A percentile compares a stretch with the other conserved stretches of the same genome.
Conservation (phyloP, 2,888 invertebrate genomes). For the Timema cristinae region DNA sequence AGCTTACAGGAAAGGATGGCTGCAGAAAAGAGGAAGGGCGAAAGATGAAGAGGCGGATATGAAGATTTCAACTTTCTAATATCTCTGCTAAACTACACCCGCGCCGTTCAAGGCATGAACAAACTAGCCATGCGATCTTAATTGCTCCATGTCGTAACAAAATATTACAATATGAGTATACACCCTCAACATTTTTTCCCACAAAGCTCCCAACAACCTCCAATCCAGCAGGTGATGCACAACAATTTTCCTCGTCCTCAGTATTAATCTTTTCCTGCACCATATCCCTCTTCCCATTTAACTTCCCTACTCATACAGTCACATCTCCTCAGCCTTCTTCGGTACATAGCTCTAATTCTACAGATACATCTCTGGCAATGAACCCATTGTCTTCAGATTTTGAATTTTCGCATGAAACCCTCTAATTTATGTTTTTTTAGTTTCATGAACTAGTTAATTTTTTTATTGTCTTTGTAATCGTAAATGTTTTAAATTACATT, state of each 20-base stretch:
- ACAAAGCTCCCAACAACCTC: neutral
- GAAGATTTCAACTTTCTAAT: neutral
- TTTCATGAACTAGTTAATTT: slow-evolving; percentile 2
- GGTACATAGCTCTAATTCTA: too few relatives aligned
- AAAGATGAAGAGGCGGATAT: slow-evolving; percentile 4
- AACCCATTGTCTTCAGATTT: neutral
- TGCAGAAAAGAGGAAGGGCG: slow-evolving; percentile 1
- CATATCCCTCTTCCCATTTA: too few relatives aligned
- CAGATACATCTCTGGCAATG: too few relatives aligned
- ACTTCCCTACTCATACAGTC: too few relatives aligned
- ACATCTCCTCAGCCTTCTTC: too few relatives aligned
- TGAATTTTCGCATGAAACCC: neutral
- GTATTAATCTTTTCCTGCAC: too few relatives aligned
- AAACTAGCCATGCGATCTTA: neutral
- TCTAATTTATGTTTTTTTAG: neutral
- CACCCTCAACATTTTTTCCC: neutral
- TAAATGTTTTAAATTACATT: neutral
- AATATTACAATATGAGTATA: slow-evolving; percentile 9
- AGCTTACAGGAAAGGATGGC: slow-evolving; percentile 4
- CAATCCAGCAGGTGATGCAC: too few relatives aligned
- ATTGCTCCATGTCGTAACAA: slow-evolving; percentile 7
- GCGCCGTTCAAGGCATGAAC: neutral
- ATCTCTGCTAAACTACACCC: neutral
- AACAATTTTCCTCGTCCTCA: too few relatives aligned
- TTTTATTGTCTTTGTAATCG: neutral